These are phyloP conservation scores for Fregetta grallaria DNA, from an alignment of 2,113 vertebrate genomes.

Conservation along the genomic window DNA sequence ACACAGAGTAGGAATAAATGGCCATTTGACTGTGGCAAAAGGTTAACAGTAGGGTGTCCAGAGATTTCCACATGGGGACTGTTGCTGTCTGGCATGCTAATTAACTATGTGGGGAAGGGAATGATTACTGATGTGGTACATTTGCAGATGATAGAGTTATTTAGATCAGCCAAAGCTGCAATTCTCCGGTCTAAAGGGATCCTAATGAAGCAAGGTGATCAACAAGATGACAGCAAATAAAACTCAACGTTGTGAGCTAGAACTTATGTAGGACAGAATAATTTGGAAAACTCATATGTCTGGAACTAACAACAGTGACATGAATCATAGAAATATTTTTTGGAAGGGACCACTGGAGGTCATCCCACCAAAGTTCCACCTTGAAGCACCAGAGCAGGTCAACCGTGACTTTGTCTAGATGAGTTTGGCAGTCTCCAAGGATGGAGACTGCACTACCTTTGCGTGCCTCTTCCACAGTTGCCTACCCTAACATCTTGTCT, in stretches of 20 bases:
- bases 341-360: neutral
- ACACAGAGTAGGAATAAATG: neutral
- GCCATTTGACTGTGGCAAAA: neutral
- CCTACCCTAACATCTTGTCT: neutral
- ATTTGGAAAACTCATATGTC: neutral
- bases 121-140: neutral
- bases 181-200: neutral
- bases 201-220: neutral
- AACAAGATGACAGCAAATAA: neutral
- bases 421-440: neutral
- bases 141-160: neutral
- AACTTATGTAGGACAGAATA: neutral
- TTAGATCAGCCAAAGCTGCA: neutral
- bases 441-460: neutral
- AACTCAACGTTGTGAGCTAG: neutral
- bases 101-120: neutral
- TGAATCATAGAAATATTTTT: fast-evolving
- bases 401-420: fast-evolving
- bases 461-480: neutral
- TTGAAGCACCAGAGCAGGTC: too few species aligned
- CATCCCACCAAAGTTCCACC: neutral
- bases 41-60: neutral
- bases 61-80: neutral
- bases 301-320: neutral
- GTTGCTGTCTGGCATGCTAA: neutral